Evolutionary conservation across 2,888 invertebrate genomes (phyloP).

Genomic region (Syrphus vitripennis): DNA sequence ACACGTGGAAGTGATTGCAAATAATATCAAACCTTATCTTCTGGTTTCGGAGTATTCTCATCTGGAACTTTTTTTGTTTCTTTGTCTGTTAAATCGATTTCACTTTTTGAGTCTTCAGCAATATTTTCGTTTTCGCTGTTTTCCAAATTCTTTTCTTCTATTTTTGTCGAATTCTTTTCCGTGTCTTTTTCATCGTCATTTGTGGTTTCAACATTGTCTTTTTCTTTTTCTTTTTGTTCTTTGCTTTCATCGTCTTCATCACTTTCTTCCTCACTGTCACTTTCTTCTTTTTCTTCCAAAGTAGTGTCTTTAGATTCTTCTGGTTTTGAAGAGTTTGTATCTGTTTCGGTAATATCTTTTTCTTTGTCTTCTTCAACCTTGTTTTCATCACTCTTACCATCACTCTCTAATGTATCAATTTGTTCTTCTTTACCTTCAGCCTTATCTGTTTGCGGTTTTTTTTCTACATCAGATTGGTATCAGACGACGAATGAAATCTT

Average conservation of each 20-base stretch:
- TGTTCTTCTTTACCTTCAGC: constrained; percentile 1
- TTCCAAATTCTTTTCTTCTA: constrained; percentile 31
- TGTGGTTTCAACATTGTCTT: constrained; percentile 38
- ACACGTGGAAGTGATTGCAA: background rate
- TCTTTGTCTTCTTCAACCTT: constrained; percentile 43
- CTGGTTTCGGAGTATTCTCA: constrained; percentile 2
- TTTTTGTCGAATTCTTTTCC: background rate
- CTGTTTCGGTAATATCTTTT: constrained; percentile 11
- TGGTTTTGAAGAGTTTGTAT: background rate
- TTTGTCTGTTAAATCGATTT: background rate
- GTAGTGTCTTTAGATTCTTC: background rate
- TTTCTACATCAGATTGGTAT: constrained; percentile 24
- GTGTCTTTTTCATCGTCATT: constrained; percentile 59
- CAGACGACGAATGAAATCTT: constrained; percentile 13
- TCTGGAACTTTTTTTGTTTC: background rate
- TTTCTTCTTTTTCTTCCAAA: constrained; percentile 27
- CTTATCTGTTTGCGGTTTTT: constrained; percentile 3
- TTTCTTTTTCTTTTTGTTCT: constrained; percentile 46
- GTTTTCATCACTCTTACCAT: constrained; percentile 47
- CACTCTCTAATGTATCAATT: constrained; percentile 2
- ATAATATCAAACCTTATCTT: constrained; percentile 52
- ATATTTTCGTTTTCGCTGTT: constrained; percentile 10
- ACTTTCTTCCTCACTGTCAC: constrained; percentile 28
- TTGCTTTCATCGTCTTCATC: constrained; percentile 43
- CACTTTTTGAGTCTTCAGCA: constrained; percentile 13